Conservation (phyloP, 2,113 vertebrate species). For the Melospiza melodia region DNA sequence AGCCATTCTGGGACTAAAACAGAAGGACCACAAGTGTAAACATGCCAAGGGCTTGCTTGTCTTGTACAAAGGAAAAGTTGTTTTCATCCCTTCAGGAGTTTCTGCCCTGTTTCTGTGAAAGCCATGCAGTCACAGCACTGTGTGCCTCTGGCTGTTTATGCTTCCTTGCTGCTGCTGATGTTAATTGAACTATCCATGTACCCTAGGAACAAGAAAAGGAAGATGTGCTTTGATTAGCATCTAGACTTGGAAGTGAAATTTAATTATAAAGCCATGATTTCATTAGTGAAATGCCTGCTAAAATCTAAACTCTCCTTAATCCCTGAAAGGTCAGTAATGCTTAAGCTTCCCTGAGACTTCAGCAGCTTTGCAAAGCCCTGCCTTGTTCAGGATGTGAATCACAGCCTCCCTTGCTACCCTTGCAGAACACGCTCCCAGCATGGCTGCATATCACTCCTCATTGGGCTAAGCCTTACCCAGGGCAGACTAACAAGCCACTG, state of each 20-base stretch:
- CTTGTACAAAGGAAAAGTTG: not conserved
- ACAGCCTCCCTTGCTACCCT: not conserved
- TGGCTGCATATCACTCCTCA: not conserved
- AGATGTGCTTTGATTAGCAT: constrained; percentile 23
- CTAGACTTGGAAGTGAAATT: constrained; percentile 5
- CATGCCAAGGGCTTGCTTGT: not conserved
- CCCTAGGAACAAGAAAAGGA: constrained; percentile 6
- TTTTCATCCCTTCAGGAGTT: not conserved
- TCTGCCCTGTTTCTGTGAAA: not conserved
- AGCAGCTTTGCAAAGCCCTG: not conserved
- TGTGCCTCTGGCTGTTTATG: constrained; percentile 8
- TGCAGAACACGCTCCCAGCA: not conserved
- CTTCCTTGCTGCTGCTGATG: not conserved
- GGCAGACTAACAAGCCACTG: not conserved
- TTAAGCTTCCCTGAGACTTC: not conserved
- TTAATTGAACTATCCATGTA: constrained; percentile 14
- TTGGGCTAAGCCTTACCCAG: not conserved
- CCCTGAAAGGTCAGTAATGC: not conserved
- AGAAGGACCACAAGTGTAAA: constrained; percentile 23
- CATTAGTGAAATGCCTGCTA: constrained; percentile 22
- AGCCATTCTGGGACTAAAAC: not conserved
- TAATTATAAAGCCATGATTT: constrained; percentile 29
- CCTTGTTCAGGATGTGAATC: constrained; percentile 38
- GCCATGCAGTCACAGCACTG: not conserved
- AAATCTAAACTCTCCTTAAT: constrained; percentile 6